A percentile compares a stretch with the other conserved stretches of the same genome.
Evolutionary conservation across 2,888 invertebrate genomes (phyloP).

Genomic region (Caenorhabditis uteleia): DNA sequence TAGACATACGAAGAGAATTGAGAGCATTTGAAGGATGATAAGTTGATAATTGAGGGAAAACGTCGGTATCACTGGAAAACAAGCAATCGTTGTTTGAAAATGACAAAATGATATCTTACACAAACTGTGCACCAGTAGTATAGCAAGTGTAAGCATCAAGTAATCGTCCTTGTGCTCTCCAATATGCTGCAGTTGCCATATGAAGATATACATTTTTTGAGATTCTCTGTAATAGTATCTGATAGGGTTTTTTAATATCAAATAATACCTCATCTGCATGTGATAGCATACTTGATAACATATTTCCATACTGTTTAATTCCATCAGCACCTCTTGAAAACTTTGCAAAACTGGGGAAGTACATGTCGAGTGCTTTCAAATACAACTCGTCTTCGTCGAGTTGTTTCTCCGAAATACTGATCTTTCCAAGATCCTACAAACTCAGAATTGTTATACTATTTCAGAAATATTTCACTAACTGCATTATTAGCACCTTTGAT

Average conservation of each 20-base stretch:
- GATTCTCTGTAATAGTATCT: conserved; percentile 32
- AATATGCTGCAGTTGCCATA: conserved; percentile 48
- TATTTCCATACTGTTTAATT: conserved; percentile 20
- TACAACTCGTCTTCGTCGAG: conserved; percentile 16
- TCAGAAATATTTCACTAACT: conserved; percentile 4
- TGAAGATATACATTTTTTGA: conserved; percentile 39
- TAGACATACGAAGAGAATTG: conserved; percentile 1
- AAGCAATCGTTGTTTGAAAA: background rate
- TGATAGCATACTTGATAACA: conserved; percentile 27
- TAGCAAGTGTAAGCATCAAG: conserved; percentile 41
- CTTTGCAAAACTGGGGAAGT: conserved; percentile 29
- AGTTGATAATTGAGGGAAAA: background rate
- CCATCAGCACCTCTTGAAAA: conserved; percentile 22
- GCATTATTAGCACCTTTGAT: conserved; percentile 30
- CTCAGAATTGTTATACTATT: background rate
- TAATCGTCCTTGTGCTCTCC: conserved; percentile 40
- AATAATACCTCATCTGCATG: conserved; percentile 27
- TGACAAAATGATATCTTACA: background rate
- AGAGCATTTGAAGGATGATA: background rate
- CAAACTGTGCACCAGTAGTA: conserved; percentile 8
- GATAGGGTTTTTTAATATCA: no score
- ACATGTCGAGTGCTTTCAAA: conserved; percentile 21
- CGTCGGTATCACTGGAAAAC: conserved; percentile 2
- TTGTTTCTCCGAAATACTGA: conserved; percentile 10
- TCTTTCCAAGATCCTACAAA: conserved; percentile 20